Percentiles rank a stretch among this genome's conserved stretches.
phyloP scores from a whole-genome alignment of 2,888 invertebrate genomes.

The Tipula helvola region DNA sequence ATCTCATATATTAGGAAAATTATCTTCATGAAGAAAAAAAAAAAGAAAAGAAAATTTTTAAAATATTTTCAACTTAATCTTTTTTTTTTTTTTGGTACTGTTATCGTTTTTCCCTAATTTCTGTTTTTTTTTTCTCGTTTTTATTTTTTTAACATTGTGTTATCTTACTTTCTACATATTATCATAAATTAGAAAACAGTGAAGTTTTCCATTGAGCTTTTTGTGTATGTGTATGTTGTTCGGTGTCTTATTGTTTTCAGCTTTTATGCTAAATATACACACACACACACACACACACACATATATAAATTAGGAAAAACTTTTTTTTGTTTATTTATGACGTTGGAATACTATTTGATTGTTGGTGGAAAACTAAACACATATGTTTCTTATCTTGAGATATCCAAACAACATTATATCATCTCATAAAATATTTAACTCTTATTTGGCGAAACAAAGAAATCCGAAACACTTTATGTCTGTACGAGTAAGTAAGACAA shows the following conservation, averaged over 20 bases:
- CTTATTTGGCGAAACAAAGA: background rate
- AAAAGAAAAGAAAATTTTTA: background rate
- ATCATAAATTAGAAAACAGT: constrained; percentile 4
- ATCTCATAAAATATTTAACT: background rate
- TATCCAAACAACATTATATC: background rate
- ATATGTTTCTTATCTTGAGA: background rate
- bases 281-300: background rate
- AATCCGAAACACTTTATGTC: background rate
- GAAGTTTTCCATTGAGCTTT: background rate
- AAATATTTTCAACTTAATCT: background rate
- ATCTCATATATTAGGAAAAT: background rate
- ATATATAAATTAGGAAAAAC: background rate
- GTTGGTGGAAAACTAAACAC: background rate
- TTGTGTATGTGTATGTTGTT: background rate
- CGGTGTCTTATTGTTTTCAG: background rate
- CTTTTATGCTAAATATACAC: background rate
- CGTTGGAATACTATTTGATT: background rate
- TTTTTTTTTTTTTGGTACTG: background rate
- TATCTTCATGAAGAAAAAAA: background rate
- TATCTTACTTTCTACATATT: constrained; percentile 4
- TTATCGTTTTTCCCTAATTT: constrained; percentile 4
- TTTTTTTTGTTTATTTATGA: background rate
- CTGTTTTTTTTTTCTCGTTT: background rate
- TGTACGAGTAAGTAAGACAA: background rate
- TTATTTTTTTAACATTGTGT: background rate